Evolutionary conservation across 2,888 invertebrate species (phyloP), one percentile per base, ranked within the genome.

Genomic region (Dascillus cervinus): DNA sequence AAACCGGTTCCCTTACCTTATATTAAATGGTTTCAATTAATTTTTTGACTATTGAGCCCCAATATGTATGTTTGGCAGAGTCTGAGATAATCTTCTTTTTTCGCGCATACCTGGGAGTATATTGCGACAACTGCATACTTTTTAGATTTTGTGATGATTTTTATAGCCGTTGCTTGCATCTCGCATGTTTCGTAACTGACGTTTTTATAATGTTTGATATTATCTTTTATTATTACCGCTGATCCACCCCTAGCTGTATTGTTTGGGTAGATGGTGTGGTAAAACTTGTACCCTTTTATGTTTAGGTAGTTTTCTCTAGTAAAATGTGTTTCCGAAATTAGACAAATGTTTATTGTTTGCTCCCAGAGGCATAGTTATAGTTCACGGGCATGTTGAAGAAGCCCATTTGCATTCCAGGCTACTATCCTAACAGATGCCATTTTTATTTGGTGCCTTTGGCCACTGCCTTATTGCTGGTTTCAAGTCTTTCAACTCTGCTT

Each of bases 351-450:
- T 29, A 14, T 11, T 21, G 22, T 32, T 27, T 26, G 26, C 27
- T 17, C 15, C 26, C 26, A 26, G 10, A 26, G 26, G 15, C 14
- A 26, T 2, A 14, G 14, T 11, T 26, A 10, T 26, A 26, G 17
- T 14, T 26, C 26, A 26, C 17, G 26, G 26, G 9, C 26, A 9
- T 26, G 26, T 10, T 26, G 26, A 17, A 26, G 26, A 10, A 26
- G 26, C 9, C 26, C 28, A 2, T 44, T 44, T 6, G 34, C 37
- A 6, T 43, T 39, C 39, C 41, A 43, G 2, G 28, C 25, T 10
- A 14, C 37, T 24, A 41, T 33, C 35, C 22, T 32, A 3, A 34
- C 21, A 11, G 11, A 19, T 21, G 21, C 8, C 28, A 28, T 30
- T 24, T 30, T 30, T 30, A 24, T 29, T 29, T 29, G 11, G 8